phyloP scores from a whole-genome alignment of 2,888 invertebrate species.

The Drosophila rubida region DNA sequence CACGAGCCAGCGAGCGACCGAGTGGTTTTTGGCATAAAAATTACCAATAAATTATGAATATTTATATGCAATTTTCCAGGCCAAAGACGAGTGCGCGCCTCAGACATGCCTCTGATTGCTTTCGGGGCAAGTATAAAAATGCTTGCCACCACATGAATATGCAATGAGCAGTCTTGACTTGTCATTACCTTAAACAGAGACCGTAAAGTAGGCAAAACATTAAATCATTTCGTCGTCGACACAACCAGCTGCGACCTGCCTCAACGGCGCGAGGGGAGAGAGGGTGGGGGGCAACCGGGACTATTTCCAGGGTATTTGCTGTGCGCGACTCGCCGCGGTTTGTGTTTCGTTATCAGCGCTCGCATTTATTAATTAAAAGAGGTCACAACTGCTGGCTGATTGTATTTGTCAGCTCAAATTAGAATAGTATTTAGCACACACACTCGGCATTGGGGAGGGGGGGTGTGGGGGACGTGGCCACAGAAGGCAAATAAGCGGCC shows the following conservation, averaged over 20 bases:
- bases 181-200: conserved; percentile 27
- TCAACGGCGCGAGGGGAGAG: no score
- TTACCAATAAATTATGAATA: conserved; percentile 52
- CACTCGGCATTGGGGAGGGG: not conserved
- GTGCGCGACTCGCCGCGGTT: not conserved
- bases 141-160: conserved; percentile 57
- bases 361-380: conserved; percentile 62
- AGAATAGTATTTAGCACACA: conserved; percentile 32
- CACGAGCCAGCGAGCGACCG: conserved; percentile 19
- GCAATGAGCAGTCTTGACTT: conserved; percentile 39
- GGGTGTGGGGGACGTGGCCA: conserved; percentile 16
- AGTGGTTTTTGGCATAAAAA: conserved; percentile 16
- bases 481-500: conserved; percentile 72
- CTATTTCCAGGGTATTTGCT: conserved; percentile 5
- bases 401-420: conserved; percentile 48
- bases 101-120: conserved; percentile 29
- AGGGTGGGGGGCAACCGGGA: no score
- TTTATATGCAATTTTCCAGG: conserved; percentile 34
- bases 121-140: conserved; percentile 26
- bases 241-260: conserved; percentile 42
- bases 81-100: conserved; percentile 6
- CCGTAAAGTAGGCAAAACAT: conserved; percentile 6
- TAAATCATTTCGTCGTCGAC: conserved; percentile 9
- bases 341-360: conserved; percentile 33
- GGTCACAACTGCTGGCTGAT: conserved; percentile 32